Percentiles rank a stretch among this genome's conserved stretches.
Conservation (phyloP, 1,140 invertebrate species). For the Drosophila pseudoobscura region DNA sequence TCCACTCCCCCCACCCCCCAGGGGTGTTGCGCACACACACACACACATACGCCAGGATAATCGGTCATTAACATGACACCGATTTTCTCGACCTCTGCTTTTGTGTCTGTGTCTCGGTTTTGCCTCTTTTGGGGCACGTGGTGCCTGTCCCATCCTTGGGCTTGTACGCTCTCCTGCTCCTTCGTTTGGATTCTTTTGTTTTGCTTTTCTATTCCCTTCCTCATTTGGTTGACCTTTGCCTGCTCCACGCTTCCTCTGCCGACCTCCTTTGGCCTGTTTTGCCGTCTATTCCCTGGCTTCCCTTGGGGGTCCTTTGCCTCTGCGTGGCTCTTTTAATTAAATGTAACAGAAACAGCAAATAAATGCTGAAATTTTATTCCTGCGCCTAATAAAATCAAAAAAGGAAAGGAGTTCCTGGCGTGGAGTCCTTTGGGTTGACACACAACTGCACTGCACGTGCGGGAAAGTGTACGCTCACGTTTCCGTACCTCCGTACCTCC, state of each 20-base stretch:
- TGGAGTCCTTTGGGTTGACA: conserved; percentile 11
- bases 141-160: neutral
- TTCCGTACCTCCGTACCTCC: no score
- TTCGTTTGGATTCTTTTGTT: no score
- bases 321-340: conserved; percentile 40
- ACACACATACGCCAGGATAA: conserved; percentile 52
- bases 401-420: neutral
- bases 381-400: conserved; percentile 43
- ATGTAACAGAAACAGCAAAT: conserved; percentile 23
- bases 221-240: neutral
- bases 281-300: neutral
- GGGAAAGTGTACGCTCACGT: no score
- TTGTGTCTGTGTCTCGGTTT: neutral
- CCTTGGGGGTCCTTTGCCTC: neutral
- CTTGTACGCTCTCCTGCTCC: conserved; percentile 32
- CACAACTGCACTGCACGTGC: conserved; percentile 35
- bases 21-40: no score
- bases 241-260: neutral
- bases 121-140: conserved; percentile 27
- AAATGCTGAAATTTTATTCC: conserved; percentile 36
- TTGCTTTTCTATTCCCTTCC: no score
- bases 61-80: conserved; percentile 77
- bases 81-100: conserved; percentile 45
- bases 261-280: conserved; percentile 8
- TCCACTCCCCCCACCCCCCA: conserved; percentile 8